Conservation (phyloP, 2,888 invertebrate genomes). For the Orthosia cruda region DNA sequence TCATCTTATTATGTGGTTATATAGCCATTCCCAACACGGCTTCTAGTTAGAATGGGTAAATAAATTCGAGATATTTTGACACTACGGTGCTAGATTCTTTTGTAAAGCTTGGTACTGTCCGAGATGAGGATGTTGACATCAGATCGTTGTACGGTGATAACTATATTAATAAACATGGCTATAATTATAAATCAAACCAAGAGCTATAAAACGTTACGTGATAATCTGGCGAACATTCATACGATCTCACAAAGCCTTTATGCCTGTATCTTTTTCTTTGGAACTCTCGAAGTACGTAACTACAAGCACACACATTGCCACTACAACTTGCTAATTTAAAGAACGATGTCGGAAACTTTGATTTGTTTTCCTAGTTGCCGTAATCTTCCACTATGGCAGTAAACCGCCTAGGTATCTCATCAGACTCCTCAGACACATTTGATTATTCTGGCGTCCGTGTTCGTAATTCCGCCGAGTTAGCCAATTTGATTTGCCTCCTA, state of each 20-base stretch:
- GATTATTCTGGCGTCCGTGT: conserved; percentile 50
- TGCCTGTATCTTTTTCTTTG: conserved; percentile 3
- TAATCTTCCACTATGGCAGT: conserved; percentile 41
- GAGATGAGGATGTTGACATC: conserved; percentile 44
- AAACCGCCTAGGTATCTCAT: conserved; percentile 29
- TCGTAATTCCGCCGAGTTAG: conserved; percentile 40
- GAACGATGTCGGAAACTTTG: conserved; percentile 22
- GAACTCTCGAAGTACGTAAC: background rate
- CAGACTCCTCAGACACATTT: conserved; percentile 49
- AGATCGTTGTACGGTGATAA: conserved; percentile 24
- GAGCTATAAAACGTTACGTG: background rate
- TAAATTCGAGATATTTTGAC: conserved; percentile 39
- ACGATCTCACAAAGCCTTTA: conserved; percentile 2
- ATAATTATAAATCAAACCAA: conserved; percentile 27
- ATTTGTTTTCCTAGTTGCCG: conserved; percentile 41
- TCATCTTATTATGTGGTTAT: conserved; percentile 44
- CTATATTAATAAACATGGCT: conserved; percentile 21
- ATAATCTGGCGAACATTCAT: too few relatives aligned
- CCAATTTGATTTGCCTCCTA: conserved; percentile 53
- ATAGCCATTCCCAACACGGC: conserved; percentile 38
- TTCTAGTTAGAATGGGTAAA: conserved; percentile 37
- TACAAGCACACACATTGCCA: conserved; percentile 27
- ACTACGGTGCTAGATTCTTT: conserved; percentile 59
- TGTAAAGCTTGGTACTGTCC: conserved; percentile 19
- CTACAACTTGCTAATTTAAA: conserved; percentile 44